A percentile compares a stretch with the other conserved stretches of the same genome.
Conservation (phyloP, 2,888 invertebrate species). For the Drosophila lacicola region DNA sequence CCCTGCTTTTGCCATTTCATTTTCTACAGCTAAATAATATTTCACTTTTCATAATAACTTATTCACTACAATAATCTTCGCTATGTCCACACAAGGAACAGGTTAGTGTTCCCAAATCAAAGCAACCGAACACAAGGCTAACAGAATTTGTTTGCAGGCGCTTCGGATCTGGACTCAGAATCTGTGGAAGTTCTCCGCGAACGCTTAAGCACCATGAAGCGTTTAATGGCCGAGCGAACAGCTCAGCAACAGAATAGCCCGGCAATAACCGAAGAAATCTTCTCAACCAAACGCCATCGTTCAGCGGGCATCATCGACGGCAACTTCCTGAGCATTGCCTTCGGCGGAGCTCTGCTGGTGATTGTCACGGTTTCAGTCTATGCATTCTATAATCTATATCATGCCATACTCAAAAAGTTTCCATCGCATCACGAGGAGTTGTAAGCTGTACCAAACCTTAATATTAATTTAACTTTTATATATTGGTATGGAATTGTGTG, state of each 20-base stretch:
- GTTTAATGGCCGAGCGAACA: constrained; percentile 90
- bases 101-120: constrained; percentile 14
- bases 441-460: constrained; percentile 84
- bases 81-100: constrained; percentile 35
- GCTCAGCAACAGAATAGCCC: constrained; percentile 85
- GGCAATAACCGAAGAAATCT: constrained; percentile 83
- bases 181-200: constrained; percentile 93
- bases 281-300: constrained; percentile 83
- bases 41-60: constrained; percentile 19
- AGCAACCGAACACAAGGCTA: background rate
- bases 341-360: constrained; percentile 91
- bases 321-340: constrained; percentile 93
- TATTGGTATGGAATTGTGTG: constrained; percentile 48
- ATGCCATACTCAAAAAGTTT: constrained; percentile 93
- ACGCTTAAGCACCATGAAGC: constrained; percentile 92
- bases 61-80: constrained; percentile 3
- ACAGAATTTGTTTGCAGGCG: constrained; percentile 59
- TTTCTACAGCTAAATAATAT: constrained; percentile 41
- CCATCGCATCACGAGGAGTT: constrained; percentile 92
- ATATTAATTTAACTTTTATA: constrained; percentile 23
- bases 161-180: constrained; percentile 86
- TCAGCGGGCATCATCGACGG: constrained; percentile 89
- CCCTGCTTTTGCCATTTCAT: constrained; percentile 26
- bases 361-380: constrained; percentile 93
- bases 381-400: constrained; percentile 93